phyloP scores from a whole-genome alignment of 2,888 invertebrate species.

The Branchipolynoe longqiensis region DNA sequence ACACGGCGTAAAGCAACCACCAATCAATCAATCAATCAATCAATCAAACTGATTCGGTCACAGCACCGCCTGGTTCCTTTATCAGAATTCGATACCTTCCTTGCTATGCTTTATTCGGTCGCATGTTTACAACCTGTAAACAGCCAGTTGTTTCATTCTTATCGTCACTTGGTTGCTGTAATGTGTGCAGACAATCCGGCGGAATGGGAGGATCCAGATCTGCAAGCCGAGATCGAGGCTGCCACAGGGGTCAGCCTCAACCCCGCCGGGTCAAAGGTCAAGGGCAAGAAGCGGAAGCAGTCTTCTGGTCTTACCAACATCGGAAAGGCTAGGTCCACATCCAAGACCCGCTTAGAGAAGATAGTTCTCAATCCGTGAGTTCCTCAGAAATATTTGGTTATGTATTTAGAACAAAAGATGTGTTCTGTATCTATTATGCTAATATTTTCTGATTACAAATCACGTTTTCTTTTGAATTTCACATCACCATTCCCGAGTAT shows the following conservation, averaged over 20 bases:
- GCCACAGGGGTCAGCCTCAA: conserved; percentile 84
- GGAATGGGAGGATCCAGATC: conserved; percentile 84
- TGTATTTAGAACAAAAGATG: not conserved
- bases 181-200: conserved; percentile 61
- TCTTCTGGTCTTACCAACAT: conserved; percentile 83
- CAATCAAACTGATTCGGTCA: too few relatives aligned
- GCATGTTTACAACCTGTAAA: too few relatives aligned
- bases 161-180: too few relatives aligned
- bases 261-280: conserved; percentile 70
- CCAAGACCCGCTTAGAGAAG: conserved; percentile 82
- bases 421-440: not conserved
- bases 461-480: too few relatives aligned
- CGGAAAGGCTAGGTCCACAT: conserved; percentile 80
- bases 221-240: conserved; percentile 83
- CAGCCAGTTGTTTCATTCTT: too few relatives aligned
- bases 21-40: too few relatives aligned
- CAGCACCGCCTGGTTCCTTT: too few relatives aligned
- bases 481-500: too few relatives aligned
- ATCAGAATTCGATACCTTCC: too few relatives aligned
- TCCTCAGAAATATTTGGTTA: not conserved
- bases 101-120: too few relatives aligned
- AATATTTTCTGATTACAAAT: not conserved
- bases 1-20: too few relatives aligned
- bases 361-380: conserved; percentile 83
- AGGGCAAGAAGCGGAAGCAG: conserved; percentile 75